Evolutionary conservation across 2,113 vertebrate species (phyloP).

Genomic region (Spea multiplicata): DNA sequence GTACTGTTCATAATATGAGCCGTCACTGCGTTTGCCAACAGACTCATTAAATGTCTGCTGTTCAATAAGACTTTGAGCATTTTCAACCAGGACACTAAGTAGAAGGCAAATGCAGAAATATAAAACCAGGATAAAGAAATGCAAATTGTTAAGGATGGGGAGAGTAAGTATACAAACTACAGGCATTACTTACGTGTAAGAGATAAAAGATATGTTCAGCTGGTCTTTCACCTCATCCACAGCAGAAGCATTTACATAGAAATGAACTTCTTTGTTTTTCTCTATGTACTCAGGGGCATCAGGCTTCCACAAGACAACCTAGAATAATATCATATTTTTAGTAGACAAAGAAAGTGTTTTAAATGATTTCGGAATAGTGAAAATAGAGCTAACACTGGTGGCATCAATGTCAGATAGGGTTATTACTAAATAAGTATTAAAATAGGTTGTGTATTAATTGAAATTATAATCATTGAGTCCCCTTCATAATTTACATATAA

Average conservation of each 20-base stretch:
- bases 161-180: no score
- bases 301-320: constrained; percentile 88
- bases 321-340: constrained; percentile 8
- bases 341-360: no score
- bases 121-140: neutral
- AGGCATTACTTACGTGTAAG: constrained; percentile 65
- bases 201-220: constrained; percentile 63
- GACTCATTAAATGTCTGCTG: constrained; percentile 78
- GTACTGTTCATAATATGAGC: constrained; percentile 78
- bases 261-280: constrained; percentile 74
- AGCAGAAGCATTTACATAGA: constrained; percentile 77
- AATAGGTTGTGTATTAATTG: no score
- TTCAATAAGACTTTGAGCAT: constrained; percentile 73
- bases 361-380: no score
- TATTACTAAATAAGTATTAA: no score
- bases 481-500: no score
- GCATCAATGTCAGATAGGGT: no score
- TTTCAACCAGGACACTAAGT: constrained; percentile 69
- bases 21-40: constrained; percentile 60
- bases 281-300: constrained; percentile 70
- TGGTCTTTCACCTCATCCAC: constrained; percentile 61
- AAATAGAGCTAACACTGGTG: no score
- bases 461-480: no score
- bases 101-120: constrained; percentile 20
- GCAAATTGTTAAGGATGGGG: no score